phyloP scores from a whole-genome alignment of 2,888 invertebrate genomes.

The Agrilus mali region DNA sequence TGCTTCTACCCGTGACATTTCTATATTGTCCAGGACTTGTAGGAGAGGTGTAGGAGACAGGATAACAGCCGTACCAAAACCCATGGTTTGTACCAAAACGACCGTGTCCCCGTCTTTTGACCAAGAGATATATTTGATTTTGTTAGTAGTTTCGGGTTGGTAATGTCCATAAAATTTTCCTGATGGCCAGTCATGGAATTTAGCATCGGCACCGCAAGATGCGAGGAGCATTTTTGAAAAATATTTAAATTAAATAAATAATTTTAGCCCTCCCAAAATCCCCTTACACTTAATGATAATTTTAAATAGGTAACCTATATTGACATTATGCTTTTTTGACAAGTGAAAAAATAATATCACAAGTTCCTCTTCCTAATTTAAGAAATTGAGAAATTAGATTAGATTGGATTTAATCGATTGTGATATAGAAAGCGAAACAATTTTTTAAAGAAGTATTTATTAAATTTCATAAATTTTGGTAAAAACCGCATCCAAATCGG shows the following conservation, averaged over 20 bases:
- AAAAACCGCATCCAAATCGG: too few relatives aligned
- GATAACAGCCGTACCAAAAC: constrained; percentile 15
- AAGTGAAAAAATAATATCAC: too few relatives aligned
- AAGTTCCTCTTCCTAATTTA: too few relatives aligned
- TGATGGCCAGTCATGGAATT: constrained; percentile 40
- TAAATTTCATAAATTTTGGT: too few relatives aligned
- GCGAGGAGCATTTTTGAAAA: constrained; percentile 38
- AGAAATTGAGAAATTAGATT: too few relatives aligned
- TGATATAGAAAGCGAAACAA: too few relatives aligned
- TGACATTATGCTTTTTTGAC: too few relatives aligned
- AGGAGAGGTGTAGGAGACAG: neutral
- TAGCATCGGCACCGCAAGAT: constrained; percentile 41
- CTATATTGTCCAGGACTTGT: constrained; percentile 3
- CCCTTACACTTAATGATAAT: too few relatives aligned
- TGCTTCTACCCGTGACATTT: constrained; percentile 11
- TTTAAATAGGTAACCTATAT: too few relatives aligned
- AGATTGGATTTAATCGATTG: too few relatives aligned
- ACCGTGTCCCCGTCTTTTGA: constrained; percentile 22
- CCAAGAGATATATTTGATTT: constrained; percentile 24
- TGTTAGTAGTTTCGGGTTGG: constrained; percentile 16
- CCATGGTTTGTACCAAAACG: constrained; percentile 19
- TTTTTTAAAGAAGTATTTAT: too few relatives aligned
- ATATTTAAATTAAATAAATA: neutral
- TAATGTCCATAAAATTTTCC: constrained; percentile 25
- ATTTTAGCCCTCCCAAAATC: too few relatives aligned